Base-by-base conservation (phyloP, 1,140 invertebrate genomes). In the Aphaenogaster ashmeadi region DNA sequence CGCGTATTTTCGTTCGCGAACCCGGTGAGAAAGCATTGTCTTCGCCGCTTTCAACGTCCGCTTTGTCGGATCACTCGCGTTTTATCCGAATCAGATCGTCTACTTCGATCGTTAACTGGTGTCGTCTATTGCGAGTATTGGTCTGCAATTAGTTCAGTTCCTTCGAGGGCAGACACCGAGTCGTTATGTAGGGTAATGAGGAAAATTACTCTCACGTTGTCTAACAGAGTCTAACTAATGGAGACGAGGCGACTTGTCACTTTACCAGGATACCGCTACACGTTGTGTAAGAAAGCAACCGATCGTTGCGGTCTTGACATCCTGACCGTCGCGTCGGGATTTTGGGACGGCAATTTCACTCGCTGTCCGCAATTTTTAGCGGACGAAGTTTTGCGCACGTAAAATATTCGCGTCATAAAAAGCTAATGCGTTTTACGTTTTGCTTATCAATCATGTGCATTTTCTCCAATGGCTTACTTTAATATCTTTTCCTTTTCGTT, bases 11-110 rank as follows among this genome's bases (percentile, higher is more conserved):
- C 80, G 75, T 84, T 62, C 18, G n/a, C 27, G 69, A 50, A 41
- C 15, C 9, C 80, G 54, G 27, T 50, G 69, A 74, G 80, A 84
- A 84, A 47, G 38, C 85, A 86, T 90, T 80, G 66, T 86, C 36
- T 79, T 27, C 18, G 27, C 11, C 36, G 36, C n/a, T 75, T 86
- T 52, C 56, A 86, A 15, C 27, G 15, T 79, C 36, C n/a, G 21
- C 36, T 18, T 11, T n/a, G 33, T 54, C 66, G 11, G 36, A 58
- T 52, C 58, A 44, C 44, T 50, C 13, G 18, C 18, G 8, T 62
- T 15, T 52, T 66, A 66, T 15, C 27, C 41, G 21, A 83, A 58
- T 72, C 54, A 2, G 27, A 47, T 83, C 52, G 79, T 47, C 9
- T 11, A 21, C 2, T 38, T 56, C 18, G 33, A 52, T 41, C 62